phyloP scores from a whole-genome alignment of 2,888 invertebrate species.

The Tanaodytes sp. region DNA sequence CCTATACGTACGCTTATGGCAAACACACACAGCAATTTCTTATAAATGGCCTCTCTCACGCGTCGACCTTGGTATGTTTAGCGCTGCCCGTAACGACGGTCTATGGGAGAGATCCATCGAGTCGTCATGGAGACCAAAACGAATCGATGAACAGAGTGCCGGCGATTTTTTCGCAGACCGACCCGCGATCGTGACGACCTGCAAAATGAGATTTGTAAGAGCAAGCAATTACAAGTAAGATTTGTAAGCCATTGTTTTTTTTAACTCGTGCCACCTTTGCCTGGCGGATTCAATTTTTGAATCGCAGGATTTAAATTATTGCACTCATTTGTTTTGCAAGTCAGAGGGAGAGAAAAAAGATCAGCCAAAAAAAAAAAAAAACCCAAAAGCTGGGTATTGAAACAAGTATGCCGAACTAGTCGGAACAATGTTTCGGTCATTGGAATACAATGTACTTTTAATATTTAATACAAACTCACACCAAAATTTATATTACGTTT shows the following conservation, averaged over 20 bases:
- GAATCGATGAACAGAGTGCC: conserved; percentile 60
- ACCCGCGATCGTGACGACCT: conserved; percentile 56
- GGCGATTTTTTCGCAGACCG: conserved; percentile 54
- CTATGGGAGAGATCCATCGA: conserved; percentile 63
- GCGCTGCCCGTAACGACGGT: conserved; percentile 60
- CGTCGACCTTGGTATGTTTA: conserved; percentile 59
- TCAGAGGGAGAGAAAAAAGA: conserved; percentile 35
- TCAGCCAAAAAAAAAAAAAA: conserved; percentile 39
- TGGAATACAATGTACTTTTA: too few species aligned
- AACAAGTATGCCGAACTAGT: too few species aligned
- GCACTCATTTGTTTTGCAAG: conserved; percentile 54
- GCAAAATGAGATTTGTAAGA: conserved; percentile 57
- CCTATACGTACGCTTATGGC: conserved; percentile 49
- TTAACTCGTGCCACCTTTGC: conserved; percentile 46
- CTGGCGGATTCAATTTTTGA: conserved; percentile 55
- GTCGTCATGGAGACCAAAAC: conserved; percentile 61
- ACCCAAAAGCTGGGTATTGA: too few species aligned
- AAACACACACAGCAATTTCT: conserved; percentile 58
- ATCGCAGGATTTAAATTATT: conserved; percentile 54
- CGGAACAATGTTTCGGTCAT: too few species aligned
- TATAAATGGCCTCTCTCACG: conserved; percentile 59
- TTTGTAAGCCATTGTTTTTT: conserved; percentile 57
- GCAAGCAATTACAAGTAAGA: conserved; percentile 57
- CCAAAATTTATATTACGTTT: too few species aligned
- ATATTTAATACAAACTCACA: too few species aligned